Base-by-base conservation (phyloP, 1,140 invertebrate genomes). In the Drosophila erecta region DNA sequence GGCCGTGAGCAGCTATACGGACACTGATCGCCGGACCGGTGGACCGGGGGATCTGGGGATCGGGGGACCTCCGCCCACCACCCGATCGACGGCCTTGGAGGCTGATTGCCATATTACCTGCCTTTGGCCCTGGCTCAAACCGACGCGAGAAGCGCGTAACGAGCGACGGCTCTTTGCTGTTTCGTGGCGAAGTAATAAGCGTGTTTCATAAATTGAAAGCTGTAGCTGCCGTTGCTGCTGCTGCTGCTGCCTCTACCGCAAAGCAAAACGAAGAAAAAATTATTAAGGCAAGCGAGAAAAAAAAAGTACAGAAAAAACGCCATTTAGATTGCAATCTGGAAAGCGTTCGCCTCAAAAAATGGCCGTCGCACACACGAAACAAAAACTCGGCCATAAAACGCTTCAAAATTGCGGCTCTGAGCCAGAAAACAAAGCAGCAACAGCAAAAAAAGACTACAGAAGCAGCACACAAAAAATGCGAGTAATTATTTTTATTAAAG, bases 171-270 rank as follows among this genome's bases (percentile, higher is more conserved):
- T 58, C 47, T 51, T 43, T 24, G 40, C 27, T 24, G 55, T 43
- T 55, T 17, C 3, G 59, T 40, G 46, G 51, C 49, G 59, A 49
- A 73, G 83, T 81, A 86, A 81, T 81, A 81, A 86, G 83, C 81
- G 83, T 81, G 83, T 86, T 86, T 86, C 78, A 87, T 86, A 86
- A 86, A 86, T 86, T 86, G 81, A 87, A 86, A 87, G 81, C 81
- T 84, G 81, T 81, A 76, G 80, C 58, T 46, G 37, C 40, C 46
- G 37, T 22, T 44, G 46, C n/a, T 20, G 58, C 27, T 14, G 79
- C 53, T 35, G 40, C 30, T 33, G 40, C 33, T 27, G 27, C 10
- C 22, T 24, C n/a, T n/a, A 30, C 37, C 41, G 56, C 49, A 46
- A 70, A 72, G 27, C 50, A 30, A 50, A 56, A 73, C 60, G 24